These are phyloP conservation scores for Melipona beecheii DNA, from an alignment of 2,888 invertebrate genomes.

Conservation along the genomic window DNA sequence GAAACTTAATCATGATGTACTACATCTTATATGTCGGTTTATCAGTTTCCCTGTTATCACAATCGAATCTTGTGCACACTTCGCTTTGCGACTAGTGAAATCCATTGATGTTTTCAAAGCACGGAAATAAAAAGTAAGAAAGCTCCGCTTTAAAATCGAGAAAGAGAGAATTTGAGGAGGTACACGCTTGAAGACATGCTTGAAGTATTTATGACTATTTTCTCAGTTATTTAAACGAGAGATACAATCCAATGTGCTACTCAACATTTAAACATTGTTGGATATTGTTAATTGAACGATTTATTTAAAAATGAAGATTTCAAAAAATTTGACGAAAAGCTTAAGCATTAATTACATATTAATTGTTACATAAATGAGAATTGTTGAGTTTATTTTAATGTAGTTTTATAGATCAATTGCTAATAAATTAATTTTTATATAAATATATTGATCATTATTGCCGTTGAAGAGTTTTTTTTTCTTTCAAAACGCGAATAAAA, in stretches of 20 bases:
- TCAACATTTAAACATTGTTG: too few relatives aligned
- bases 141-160: neutral
- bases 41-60: conserved; percentile 75
- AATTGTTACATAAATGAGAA: neutral
- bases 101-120: conserved; percentile 13
- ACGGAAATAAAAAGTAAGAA: conserved; percentile 6
- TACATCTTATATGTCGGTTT: conserved; percentile 77
- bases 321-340: neutral
- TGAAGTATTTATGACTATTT: neutral
- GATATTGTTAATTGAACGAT: neutral
- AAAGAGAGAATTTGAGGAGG: neutral
- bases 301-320: neutral
- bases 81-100: conserved; percentile 44
- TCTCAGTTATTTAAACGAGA: neutral
- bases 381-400: neutral
- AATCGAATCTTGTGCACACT: conserved; percentile 51
- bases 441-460: neutral
- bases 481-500: neutral
- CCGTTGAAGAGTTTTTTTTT: neutral
- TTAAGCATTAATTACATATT: neutral
- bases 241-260: neutral
- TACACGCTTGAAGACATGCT: neutral
- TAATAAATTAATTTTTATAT: neutral
- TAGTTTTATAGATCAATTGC: neutral
- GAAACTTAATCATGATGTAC: conserved; percentile 59